Conservation (phyloP, 2,888 invertebrate genomes). For the Psylliodes chrysocephalus region DNA sequence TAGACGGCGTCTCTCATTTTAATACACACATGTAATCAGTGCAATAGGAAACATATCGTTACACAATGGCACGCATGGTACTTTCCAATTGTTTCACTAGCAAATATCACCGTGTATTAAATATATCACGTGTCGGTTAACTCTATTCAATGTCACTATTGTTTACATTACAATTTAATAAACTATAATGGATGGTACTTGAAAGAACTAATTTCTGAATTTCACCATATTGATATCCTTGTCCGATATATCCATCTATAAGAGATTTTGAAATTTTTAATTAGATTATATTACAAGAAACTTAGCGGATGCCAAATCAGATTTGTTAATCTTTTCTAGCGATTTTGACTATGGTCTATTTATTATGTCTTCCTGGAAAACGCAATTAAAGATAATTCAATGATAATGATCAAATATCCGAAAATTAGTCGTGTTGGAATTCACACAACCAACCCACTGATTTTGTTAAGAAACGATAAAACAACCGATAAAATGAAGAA, state of each 20-base stretch:
- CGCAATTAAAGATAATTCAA: too few relatives aligned
- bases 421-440: too few relatives aligned
- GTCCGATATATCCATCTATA: constrained; percentile 7
- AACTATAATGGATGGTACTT: constrained; percentile 3
- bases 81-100: constrained; percentile 1
- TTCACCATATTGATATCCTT: constrained; percentile 6
- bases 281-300: not conserved
- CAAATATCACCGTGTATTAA: not conserved
- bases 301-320: too few relatives aligned
- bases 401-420: too few relatives aligned
- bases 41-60: not conserved
- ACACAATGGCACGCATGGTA: not conserved
- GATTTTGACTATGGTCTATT: too few relatives aligned
- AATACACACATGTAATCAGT: not conserved
- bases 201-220: constrained; percentile 1
- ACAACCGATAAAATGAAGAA: too few relatives aligned
- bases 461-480: too few relatives aligned
- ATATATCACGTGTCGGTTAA: constrained; percentile 6
- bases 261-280: constrained; percentile 1
- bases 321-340: too few relatives aligned
- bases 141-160: constrained; percentile 14
- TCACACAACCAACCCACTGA: too few relatives aligned
- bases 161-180: constrained; percentile 14
- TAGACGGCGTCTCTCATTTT: too few relatives aligned
- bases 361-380: too few relatives aligned